Evolutionary conservation across 2,113 vertebrate species (phyloP).

Genomic region (Dermatemys mawii): DNA sequence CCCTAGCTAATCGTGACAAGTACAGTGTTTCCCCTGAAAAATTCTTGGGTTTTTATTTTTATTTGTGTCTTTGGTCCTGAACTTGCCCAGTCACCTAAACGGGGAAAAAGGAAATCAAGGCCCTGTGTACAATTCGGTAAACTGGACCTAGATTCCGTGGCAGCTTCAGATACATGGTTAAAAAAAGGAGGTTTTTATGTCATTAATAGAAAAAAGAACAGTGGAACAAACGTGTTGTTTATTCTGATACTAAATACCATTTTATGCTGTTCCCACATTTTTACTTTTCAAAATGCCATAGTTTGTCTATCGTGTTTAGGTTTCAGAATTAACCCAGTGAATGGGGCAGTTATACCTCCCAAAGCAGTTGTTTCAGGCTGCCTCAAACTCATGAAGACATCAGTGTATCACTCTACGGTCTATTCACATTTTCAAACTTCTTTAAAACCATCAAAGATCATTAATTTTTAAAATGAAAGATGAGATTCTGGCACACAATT

Average conservation of each 20-base stretch:
- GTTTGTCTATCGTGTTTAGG: slow-evolving; percentile 65
- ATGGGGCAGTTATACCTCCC: neutral
- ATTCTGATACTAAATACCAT: neutral
- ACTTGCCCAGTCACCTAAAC: accelerated
- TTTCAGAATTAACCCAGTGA: neutral
- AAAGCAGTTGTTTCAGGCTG: neutral
- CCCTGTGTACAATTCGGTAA: accelerated
- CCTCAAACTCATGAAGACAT: neutral
- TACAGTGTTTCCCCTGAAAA: neutral
- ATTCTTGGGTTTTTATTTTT: neutral
- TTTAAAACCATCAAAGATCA: slow-evolving; percentile 34
- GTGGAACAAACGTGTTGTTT: neutral
- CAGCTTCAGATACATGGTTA: neutral
- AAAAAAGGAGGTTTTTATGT: neutral
- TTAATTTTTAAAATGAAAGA: slow-evolving; percentile 38
- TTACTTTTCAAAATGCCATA: neutral
- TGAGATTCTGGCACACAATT: slow-evolving; percentile 23
- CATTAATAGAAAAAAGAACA: neutral
- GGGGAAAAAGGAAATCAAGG: accelerated
- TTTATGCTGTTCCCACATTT: neutral
- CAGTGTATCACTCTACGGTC: neutral
- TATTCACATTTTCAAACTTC: slow-evolving; percentile 30
- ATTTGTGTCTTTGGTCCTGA: neutral
- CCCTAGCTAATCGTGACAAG: accelerated
- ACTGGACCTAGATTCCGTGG: accelerated